These are phyloP conservation scores for Erebia aethiops DNA, from an alignment of 2,888 invertebrate genomes.

Conservation along the genomic window DNA sequence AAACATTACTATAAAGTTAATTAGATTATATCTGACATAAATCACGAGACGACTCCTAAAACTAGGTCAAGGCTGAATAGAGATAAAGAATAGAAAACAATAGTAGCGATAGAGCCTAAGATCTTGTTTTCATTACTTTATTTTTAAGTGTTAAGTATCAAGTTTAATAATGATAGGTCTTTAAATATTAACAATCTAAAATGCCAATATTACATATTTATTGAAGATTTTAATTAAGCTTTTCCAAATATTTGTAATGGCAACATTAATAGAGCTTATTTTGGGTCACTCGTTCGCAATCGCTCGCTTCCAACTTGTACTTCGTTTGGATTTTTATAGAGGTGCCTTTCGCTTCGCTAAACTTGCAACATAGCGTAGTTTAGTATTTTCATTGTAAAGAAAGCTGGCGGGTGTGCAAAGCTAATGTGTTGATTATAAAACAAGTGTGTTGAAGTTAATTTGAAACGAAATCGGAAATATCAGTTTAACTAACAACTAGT, in stretches of 20 bases:
- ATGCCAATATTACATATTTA: not conserved
- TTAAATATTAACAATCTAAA: not conserved
- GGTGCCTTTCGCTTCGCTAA: slow-evolving; percentile 83
- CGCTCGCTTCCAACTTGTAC: slow-evolving; percentile 75
- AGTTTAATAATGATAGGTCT: not conserved
- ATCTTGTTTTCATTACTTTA: not conserved
- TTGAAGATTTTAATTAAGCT: slow-evolving; percentile 54
- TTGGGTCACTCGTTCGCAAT: slow-evolving; percentile 78
- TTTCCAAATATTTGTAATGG: slow-evolving; percentile 62
- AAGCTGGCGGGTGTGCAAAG: slow-evolving; percentile 83
- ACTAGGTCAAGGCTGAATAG: slow-evolving; percentile 65
- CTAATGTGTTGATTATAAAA: slow-evolving; percentile 60
- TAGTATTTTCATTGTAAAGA: slow-evolving; percentile 80
- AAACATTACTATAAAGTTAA: not conserved
- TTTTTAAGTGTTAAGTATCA: slow-evolving; percentile 9
- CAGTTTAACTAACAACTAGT: slow-evolving; percentile 57
- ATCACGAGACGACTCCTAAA: slow-evolving; percentile 58
- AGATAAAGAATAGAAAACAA: slow-evolving; percentile 33
- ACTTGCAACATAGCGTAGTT: slow-evolving; percentile 77
- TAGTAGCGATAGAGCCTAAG: slow-evolving; percentile 22
- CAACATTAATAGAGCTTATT: slow-evolving; percentile 80
- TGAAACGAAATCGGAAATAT: slow-evolving; percentile 56
- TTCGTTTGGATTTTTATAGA: slow-evolving; percentile 77
- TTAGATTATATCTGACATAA: slow-evolving; percentile 35
- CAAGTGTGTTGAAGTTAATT: slow-evolving; percentile 59